Evolutionary conservation across 2,888 invertebrate species (phyloP).

Genomic region (Drosophila paranaensis): DNA sequence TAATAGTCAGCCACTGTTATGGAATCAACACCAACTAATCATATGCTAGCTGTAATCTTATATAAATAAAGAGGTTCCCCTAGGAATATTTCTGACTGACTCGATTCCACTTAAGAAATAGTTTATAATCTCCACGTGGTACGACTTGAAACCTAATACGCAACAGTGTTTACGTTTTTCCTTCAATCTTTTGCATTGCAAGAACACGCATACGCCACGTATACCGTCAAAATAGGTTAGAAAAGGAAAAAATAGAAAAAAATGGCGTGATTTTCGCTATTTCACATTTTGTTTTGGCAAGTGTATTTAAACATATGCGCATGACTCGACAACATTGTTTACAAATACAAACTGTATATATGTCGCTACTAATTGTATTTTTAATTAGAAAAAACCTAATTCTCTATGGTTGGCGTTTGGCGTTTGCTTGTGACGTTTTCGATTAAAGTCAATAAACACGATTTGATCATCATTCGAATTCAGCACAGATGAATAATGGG

Average conservation of each 20-base stretch:
- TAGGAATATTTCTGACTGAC: not conserved
- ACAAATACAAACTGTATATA: constrained; percentile 8
- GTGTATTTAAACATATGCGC: constrained; percentile 35
- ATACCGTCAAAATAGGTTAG: constrained; percentile 28
- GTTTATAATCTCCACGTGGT: not conserved
- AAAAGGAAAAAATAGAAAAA: constrained; percentile 2
- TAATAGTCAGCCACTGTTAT: not conserved
- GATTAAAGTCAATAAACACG: not conserved
- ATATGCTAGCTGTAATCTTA: not conserved
- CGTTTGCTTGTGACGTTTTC: constrained; percentile 21
- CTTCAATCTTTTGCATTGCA: not conserved
- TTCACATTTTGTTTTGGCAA: constrained; percentile 41
- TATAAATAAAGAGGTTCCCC: not conserved
- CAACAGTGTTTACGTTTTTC: not conserved
- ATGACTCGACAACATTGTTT: constrained; percentile 37
- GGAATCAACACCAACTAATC: not conserved
- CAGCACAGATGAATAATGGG: constrained; percentile 6
- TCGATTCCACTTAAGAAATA: not conserved
- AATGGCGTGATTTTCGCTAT: constrained; percentile 66
- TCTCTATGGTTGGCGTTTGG: not conserved
- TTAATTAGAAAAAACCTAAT: constrained; percentile 39
- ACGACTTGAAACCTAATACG: too few relatives aligned
- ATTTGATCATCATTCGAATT: constrained; percentile 26
- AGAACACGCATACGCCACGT: constrained; percentile 52
- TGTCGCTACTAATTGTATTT: constrained; percentile 16